Evolutionary conservation across 2,797 vertebrate genomes (phyloP), one percentile per base, ranked within the genome.

Genomic region (Hippoglossus hippoglossus): DNA sequence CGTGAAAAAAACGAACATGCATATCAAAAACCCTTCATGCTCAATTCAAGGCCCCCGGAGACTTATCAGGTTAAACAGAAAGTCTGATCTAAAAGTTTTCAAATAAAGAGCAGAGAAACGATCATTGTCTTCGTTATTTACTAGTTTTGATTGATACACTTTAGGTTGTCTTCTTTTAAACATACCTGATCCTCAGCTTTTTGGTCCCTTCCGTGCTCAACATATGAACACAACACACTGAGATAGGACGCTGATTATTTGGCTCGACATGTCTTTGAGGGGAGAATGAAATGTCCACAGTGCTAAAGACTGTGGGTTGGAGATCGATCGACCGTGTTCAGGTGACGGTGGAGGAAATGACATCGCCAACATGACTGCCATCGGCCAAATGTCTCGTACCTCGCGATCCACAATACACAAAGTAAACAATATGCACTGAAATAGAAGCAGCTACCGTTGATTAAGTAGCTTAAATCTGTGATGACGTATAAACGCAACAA

Each of bases 11-110:
- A 79, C 41, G 68, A 89, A 80, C 86, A 90, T 91, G 88, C 90
- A 89, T 92, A 94, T 89, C 81, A 93, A 93, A 93, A 94, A 87
- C 63, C 80, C 71, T 81, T 87, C 80, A 84, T 83, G 77, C 86
- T 88, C 61, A 50, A 71, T 75, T 77, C 73, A 75, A 81, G 79
- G 81, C 63, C 69, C 71, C 74, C 73, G 53, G 16, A 79, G 71
- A 80, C 82, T 66, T 76, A 78, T 87, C 81, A 92, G 65, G 64
- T 88, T 86, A 62, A 55, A 82, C 81, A 83, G 69, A 88, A 91
- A 87, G 80, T 63, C 52, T 39, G 21, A 79, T 80, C 60, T 59
- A 85, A 90, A 90, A 82, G 64, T 82, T 75, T 75, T 89, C 74
- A 79, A 84, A 88, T 82, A 79, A 5, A 26, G 47, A 80, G 76